Base-by-base conservation (phyloP, 2,888 invertebrate species). In the Stegana nigrithorax region DNA sequence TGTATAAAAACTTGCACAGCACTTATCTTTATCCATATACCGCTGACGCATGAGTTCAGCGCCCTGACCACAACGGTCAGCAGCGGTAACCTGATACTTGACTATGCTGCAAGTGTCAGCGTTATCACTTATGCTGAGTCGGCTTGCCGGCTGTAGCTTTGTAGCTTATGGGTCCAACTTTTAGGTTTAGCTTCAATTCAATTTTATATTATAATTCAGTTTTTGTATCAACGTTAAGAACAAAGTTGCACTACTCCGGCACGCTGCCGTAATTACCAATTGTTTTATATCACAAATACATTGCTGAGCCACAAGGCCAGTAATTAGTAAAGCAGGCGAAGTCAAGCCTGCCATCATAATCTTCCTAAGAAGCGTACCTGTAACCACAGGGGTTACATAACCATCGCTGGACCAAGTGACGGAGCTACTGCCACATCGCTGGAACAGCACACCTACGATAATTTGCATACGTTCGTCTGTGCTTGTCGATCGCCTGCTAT, bases 111-210 rank as follows among this genome's bases (percentile, higher is more conserved):
- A n/a, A n/a, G n/a, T n/a, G 47, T 19, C 21, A 7, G 29, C 10
- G 53, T 32, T 32, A 55, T 32, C 53, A 17, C 19, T 55, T 29
- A 55, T 29, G 53, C 53, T 55, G 53, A 55, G 53, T 55, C 53
- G 51, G 27, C 27, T 51, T 51, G 51, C 51, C 51, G 27, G 27
- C 51, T 51, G 27, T 59, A 67, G 67, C 69, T 67, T 67, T 67
- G 68, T 67, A 7, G 29, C 67, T 51, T 44, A 51, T 26, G 6
- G 19, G 26, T 25, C 42, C 32, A n/a, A n/a, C n/a, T n/a, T n/a
- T n/a, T n/a, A n/a, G n/a, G n/a, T n/a, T n/a, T n/a, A n/a, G n/a
- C n/a, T n/a, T n/a, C n/a, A n/a, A n/a, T n/a, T n/a, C n/a, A n/a
- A n/a, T n/a, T n/a, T n/a, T n/a, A n/a, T n/a, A n/a, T n/a, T n/a